phyloP scores from a whole-genome alignment of 1,140 invertebrate species.

The Lasioglossum baleicum region DNA sequence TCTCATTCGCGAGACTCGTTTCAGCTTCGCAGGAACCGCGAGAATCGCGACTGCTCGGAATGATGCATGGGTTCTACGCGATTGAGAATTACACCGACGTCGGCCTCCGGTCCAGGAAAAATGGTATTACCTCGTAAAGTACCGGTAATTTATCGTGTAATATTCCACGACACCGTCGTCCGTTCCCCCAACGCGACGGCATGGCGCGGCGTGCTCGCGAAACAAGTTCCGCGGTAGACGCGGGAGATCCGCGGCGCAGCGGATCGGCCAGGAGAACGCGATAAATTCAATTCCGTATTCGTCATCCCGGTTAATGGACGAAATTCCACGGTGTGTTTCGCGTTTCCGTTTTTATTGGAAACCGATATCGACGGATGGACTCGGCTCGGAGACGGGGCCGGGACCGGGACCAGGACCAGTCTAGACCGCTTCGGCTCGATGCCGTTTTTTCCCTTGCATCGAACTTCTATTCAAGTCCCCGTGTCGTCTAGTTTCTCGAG shows the following conservation, averaged over 20 bases:
- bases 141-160: conserved; percentile 27
- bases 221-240: neutral
- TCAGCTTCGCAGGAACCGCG: no score
- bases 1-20: no score
- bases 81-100: neutral
- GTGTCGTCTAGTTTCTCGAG: conserved; percentile 26
- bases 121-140: conserved; percentile 13
- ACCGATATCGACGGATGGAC: conserved; percentile 43
- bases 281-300: conserved; percentile 46
- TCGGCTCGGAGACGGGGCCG: neutral
- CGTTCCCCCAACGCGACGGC: neutral
- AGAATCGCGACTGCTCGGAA: neutral
- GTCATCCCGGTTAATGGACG: conserved; percentile 38
- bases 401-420: neutral
- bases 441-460: conserved; percentile 7
- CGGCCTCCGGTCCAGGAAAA: neutral
- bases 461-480: conserved; percentile 29
- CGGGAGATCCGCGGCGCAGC: neutral
- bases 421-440: neutral
- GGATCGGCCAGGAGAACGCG: neutral
- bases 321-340: conserved; percentile 32
- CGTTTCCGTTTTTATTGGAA: conserved; percentile 41
- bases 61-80: neutral
- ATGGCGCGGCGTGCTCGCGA: neutral
- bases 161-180: neutral